A percentile compares a stretch with the other conserved stretches of the same genome.
Evolutionary conservation across 1,140 invertebrate species (phyloP).

Genomic region (Zaprionus gabonicus): DNA sequence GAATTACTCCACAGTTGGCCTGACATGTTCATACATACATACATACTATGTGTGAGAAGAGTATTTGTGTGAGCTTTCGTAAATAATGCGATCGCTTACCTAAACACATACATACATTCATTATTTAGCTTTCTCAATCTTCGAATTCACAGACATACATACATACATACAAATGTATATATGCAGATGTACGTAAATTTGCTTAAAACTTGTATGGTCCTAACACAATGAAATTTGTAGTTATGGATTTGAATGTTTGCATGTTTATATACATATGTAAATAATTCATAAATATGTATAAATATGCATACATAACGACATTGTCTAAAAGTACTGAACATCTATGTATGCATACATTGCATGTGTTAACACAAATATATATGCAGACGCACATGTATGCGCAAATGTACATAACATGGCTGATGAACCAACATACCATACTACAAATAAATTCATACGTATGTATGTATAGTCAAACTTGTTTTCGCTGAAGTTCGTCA

Average conservation of each 20-base stretch:
- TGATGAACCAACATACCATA: slow-evolving; percentile 1
- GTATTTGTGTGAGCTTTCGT: slow-evolving; percentile 11
- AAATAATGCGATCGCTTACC: slow-evolving; percentile 5
- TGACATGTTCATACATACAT: slow-evolving; percentile 8
- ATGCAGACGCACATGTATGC: neutral
- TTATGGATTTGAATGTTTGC: neutral
- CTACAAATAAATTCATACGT: slow-evolving; percentile 1
- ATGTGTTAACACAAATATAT: neutral
- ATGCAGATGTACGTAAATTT: neutral
- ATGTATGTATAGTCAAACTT: slow-evolving; percentile 54
- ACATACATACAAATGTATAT: neutral
- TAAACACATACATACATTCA: neutral
- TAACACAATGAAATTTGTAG: neutral
- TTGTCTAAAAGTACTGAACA: neutral
- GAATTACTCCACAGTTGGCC: slow-evolving; percentile 44
- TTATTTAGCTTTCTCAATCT: neutral
- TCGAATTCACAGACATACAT: neutral
- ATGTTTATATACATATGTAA: neutral
- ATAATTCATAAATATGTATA: neutral
- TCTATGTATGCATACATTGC: neutral
- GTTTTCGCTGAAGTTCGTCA: slow-evolving; percentile 63
- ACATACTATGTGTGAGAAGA: slow-evolving; percentile 2
- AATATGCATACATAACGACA: neutral
- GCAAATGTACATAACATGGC: neutral
- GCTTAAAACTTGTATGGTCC: neutral